phyloP scores from a whole-genome alignment of 1,140 invertebrate genomes.

The Colletes latitarsis region DNA sequence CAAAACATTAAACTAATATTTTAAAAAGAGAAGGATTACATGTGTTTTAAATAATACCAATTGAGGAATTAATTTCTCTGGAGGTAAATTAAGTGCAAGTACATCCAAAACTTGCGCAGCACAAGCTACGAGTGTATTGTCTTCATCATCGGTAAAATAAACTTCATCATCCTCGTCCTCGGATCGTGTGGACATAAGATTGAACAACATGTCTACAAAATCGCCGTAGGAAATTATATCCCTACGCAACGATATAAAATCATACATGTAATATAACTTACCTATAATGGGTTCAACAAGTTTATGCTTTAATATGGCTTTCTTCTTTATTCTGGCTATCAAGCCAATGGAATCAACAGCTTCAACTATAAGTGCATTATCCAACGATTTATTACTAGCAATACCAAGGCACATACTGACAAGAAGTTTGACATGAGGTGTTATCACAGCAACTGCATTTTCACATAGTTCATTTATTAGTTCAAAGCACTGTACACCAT shows the following conservation, averaged over 20 bases:
- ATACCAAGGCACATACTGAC: conserved; percentile 86
- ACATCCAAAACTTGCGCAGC: conserved; percentile 89
- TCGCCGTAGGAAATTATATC: neutral
- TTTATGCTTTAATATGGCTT: conserved; percentile 88
- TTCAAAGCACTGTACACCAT: conserved; percentile 85
- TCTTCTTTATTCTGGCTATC: conserved; percentile 86
- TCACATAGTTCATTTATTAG: conserved; percentile 88
- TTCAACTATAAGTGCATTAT: conserved; percentile 85
- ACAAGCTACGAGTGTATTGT: conserved; percentile 84
- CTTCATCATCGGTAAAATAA: conserved; percentile 84
- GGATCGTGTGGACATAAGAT: conserved; percentile 84
- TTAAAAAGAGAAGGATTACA: neutral
- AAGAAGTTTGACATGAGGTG: conserved; percentile 85
- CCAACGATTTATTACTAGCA: conserved; percentile 81
- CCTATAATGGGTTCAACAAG: conserved; percentile 87
- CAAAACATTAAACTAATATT: neutral
- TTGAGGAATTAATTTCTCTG: conserved; percentile 88
- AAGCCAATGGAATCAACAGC: conserved; percentile 86
- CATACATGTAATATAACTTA: conserved; percentile 41
- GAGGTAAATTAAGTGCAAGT: conserved; percentile 89
- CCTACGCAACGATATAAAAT: neutral
- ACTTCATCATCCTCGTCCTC: conserved; percentile 84
- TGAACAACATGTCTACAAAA: conserved; percentile 83
- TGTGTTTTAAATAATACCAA: conserved; percentile 81
- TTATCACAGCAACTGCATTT: conserved; percentile 84